A percentile compares a stretch with the other conserved stretches of the same genome.
Evolutionary conservation across 2,113 vertebrate genomes (phyloP).

Genomic region (Antechinus stuartii): DNA sequence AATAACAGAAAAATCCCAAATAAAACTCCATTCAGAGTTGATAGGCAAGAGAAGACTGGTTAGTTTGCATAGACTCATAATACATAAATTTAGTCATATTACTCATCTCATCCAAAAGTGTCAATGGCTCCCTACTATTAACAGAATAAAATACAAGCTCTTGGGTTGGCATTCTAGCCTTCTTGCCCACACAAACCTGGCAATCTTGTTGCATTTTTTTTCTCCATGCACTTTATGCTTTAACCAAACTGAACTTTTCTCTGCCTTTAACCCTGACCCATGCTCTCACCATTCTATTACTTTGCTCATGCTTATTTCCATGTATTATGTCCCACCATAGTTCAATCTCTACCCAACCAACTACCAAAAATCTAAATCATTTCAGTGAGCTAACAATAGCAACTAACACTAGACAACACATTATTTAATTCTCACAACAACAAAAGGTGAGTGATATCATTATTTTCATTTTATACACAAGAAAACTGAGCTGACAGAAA

Average conservation of each 20-base stretch:
- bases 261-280: neutral
- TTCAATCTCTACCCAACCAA: neutral
- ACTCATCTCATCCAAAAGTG: neutral
- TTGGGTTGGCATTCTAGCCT: neutral
- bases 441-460: neutral
- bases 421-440: neutral
- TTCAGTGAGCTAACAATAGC: neutral
- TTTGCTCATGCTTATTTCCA: neutral
- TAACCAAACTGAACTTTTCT: neutral
- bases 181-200: neutral
- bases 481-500: neutral
- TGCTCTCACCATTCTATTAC: neutral
- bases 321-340: neutral
- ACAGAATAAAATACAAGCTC: neutral
- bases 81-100: neutral
- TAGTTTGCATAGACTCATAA: neutral
- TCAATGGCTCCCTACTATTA: neutral
- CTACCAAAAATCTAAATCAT: neutral
- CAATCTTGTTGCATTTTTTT: neutral
- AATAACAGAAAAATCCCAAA: neutral
- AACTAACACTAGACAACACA: neutral
- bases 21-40: neutral
- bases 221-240: neutral
- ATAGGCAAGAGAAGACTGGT: neutral
- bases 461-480: neutral